A percentile compares a stretch with the other conserved stretches of the same genome.
phyloP scores from a whole-genome alignment of 1,140 invertebrate genomes.

The Aphaenogaster rudis region DNA sequence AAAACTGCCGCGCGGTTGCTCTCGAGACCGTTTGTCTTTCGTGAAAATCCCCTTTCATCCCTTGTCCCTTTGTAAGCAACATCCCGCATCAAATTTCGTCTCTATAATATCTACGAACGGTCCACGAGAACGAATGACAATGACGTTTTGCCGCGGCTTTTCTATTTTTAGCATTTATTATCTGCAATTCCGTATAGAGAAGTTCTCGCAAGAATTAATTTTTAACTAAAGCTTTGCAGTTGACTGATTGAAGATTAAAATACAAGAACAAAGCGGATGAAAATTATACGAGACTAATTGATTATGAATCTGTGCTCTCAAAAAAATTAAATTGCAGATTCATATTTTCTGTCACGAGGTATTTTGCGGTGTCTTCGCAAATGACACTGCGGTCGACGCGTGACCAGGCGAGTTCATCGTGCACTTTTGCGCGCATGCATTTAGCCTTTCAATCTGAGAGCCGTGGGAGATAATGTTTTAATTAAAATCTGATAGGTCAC shows the following conservation, averaged over 20 bases:
- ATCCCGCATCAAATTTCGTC: neutral
- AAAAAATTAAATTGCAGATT: neutral
- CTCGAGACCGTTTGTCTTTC: conserved; percentile 18
- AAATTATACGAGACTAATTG: neutral
- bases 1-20: conserved; percentile 29
- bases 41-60: neutral
- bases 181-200: neutral
- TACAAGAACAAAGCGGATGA: neutral
- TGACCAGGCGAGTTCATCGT: neutral
- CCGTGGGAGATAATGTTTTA: neutral
- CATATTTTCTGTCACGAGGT: neutral
- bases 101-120: conserved; percentile 9
- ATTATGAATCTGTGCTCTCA: neutral
- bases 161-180: conserved; percentile 31
- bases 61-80: conserved; percentile 17
- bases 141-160: neutral
- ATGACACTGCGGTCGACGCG: neutral
- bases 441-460: neutral
- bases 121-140: neutral
- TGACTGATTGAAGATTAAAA: neutral
- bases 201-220: neutral
- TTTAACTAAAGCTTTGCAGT: neutral
- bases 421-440: neutral
- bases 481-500: conserved; percentile 52
- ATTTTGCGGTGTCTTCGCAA: neutral